Percentiles rank a stretch among this genome's conserved stretches.
Evolutionary conservation across 2,888 invertebrate genomes (phyloP).

Genomic region (Sminthurides aquaticus): DNA sequence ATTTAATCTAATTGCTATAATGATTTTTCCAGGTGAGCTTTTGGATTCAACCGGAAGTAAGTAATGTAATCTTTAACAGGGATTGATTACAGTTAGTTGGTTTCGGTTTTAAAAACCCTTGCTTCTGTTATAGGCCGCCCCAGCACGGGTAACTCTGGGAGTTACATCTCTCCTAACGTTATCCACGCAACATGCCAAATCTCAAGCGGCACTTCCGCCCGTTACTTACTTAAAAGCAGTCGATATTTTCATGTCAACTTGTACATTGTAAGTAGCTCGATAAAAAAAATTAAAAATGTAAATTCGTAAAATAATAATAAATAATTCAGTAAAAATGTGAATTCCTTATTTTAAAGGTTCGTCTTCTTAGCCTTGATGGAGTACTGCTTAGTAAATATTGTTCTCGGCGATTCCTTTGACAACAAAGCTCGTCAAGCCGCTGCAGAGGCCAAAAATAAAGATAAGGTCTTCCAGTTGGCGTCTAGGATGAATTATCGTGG

Average conservation of each 20-base stretch:
- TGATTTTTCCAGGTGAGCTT: constrained; percentile 42
- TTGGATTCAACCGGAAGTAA: constrained; percentile 45
- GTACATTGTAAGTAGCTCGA: constrained; percentile 74
- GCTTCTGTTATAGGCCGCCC: constrained; percentile 52
- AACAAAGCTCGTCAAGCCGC: constrained; percentile 30
- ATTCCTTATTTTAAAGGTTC: too few relatives aligned
- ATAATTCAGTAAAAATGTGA: too few relatives aligned
- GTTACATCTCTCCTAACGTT: constrained; percentile 81
- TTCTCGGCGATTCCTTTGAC: constrained; percentile 65
- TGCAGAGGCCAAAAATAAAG: constrained; percentile 25
- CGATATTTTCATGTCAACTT: constrained; percentile 87
- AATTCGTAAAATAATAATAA: not conserved
- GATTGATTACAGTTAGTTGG: too few relatives aligned
- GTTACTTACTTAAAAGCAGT: constrained; percentile 90
- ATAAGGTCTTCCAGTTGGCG: constrained; percentile 35
- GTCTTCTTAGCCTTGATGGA: constrained; percentile 92
- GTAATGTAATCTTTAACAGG: too few relatives aligned
- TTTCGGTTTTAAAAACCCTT: too few relatives aligned
- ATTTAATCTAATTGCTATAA: too few relatives aligned
- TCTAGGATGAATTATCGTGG: constrained; percentile 39
- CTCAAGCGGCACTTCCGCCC: constrained; percentile 83
- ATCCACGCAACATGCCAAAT: constrained; percentile 87
- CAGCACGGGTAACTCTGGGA: constrained; percentile 83
- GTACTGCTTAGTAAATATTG: constrained; percentile 80
- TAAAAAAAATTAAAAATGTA: constrained; percentile 13